Conservation (phyloP, 2,113 vertebrate genomes). For the Percopsis transmontana region DNA sequence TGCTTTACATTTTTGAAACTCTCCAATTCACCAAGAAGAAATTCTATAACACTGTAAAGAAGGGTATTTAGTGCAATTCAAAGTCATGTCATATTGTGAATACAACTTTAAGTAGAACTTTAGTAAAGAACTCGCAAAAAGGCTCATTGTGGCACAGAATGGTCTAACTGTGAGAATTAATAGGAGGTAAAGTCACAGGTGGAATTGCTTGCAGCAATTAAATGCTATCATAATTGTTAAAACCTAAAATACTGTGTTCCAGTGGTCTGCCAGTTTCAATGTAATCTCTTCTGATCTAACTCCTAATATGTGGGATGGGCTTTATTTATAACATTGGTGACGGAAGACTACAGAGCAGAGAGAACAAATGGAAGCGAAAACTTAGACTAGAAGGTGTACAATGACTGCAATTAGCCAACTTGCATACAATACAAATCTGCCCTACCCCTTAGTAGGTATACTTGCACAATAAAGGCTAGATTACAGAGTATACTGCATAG, state of each 20-base stretch:
- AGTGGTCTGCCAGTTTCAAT: slow-evolving; percentile 7
- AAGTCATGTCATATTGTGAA: slow-evolving; percentile 55
- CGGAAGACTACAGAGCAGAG: not conserved
- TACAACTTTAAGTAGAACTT: slow-evolving; percentile 5
- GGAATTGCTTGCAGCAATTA: slow-evolving; percentile 43
- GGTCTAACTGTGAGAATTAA: slow-evolving; percentile 28
- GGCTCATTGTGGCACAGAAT: slow-evolving; percentile 18
- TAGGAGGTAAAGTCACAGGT: slow-evolving; percentile 47
- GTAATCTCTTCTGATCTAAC: slow-evolving; percentile 32
- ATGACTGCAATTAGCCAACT: slow-evolving; percentile 43
- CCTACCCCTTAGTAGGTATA: slow-evolving; percentile 30
- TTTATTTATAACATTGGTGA: not conserved
- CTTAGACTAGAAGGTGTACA: slow-evolving; percentile 30
- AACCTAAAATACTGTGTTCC: slow-evolving; percentile 28
- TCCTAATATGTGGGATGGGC: slow-evolving; percentile 10
- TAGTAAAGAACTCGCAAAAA: slow-evolving; percentile 7
- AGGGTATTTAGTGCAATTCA: slow-evolving; percentile 80
- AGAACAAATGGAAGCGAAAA: slow-evolving; percentile 31
- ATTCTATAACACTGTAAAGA: slow-evolving; percentile 69
- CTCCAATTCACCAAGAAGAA: slow-evolving; percentile 66
- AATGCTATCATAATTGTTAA: slow-evolving; percentile 27
- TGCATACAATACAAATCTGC: slow-evolving; percentile 20
- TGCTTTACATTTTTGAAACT: slow-evolving; percentile 63
- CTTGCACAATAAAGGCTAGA: slow-evolving; percentile 49
- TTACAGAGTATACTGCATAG: slow-evolving; percentile 77